These are phyloP conservation scores for Mizuhopecten yessoensis DNA, from an alignment of 1,140 invertebrate genomes.

Conservation along the genomic window DNA sequence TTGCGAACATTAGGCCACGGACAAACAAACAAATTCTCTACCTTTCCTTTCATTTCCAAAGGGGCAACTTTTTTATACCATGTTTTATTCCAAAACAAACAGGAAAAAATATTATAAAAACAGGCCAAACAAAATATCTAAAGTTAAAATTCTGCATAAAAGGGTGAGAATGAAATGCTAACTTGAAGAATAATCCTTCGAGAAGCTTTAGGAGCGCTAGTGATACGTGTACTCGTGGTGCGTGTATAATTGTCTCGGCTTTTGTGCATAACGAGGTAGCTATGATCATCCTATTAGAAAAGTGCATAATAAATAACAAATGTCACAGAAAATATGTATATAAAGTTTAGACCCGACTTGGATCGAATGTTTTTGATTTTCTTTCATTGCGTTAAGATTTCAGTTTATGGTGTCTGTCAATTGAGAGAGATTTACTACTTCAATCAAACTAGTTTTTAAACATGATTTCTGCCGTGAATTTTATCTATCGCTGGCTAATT, in stretches of 20 bases:
- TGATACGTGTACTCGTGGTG: too few relatives aligned
- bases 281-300: background rate
- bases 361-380: background rate
- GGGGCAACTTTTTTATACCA: too few relatives aligned
- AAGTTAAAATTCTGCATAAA: too few relatives aligned
- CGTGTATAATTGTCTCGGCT: background rate
- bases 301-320: background rate
- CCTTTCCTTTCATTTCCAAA: too few relatives aligned
- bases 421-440: background rate
- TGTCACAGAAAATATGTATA: background rate
- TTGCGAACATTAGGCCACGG: too few relatives aligned
- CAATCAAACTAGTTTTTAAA: slow-evolving; percentile 11
- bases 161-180: too few relatives aligned
- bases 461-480: background rate
- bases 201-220: too few relatives aligned
- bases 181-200: too few relatives aligned
- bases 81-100: too few relatives aligned
- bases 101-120: too few relatives aligned
- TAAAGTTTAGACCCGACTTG: background rate
- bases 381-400: background rate
- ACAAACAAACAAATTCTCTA: too few relatives aligned
- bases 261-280: background rate
- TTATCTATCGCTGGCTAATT: background rate
- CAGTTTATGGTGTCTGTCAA: background rate
- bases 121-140: too few relatives aligned